Base-by-base conservation (phyloP, 1,140 invertebrate genomes). In the Sitodiplosis mosellana region DNA sequence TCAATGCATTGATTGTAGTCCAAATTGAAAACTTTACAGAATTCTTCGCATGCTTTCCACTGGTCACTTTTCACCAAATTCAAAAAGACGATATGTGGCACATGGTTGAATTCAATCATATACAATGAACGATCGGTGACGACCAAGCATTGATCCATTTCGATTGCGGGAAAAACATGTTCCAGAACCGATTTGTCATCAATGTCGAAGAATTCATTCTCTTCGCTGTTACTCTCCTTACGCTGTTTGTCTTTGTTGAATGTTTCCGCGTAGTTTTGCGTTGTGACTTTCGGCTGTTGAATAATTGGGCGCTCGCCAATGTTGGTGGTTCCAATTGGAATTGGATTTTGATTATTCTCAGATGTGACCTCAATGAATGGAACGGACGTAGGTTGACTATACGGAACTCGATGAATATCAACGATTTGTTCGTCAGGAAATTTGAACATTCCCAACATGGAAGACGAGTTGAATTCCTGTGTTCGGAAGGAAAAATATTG, bases 1-100 rank as follows among this genome's bases (percentile, higher is more conserved):
- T 85, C 82, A 48, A 84, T 71, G 41, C 85, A 66, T 48, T 74
- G 71, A 55, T 80, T 75, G 12, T 78, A 65, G 59, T 82, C 78
- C 6, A 86, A 63, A 56, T 73, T 75, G 56, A 82, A 81, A 5
- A 59, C 63, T 37, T 64, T 64, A 47, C 62, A 64, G 37, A 64
- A 64, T 37, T 64, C 61, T 11, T 61, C 59, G 43, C 61, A 64
- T 33, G 58, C 54, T 22, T 52, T 58, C 54, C 60, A 64, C 37
- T 59, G 54, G 27, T 55, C 54, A 2, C 53, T 33, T 20, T 59
- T 22, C 2, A 60, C 62, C 18, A 58, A 55, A 49, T 81, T 70
- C 52, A 85, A 68, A 60, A 85, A 84, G 51, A 79, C 59, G 38
- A 71, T 66, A 44, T 81, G 68, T 10, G 80, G 74, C 48, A 76